Conservation (phyloP, 1,140 invertebrate genomes). For the Diplogasteroides magnus region DNA sequence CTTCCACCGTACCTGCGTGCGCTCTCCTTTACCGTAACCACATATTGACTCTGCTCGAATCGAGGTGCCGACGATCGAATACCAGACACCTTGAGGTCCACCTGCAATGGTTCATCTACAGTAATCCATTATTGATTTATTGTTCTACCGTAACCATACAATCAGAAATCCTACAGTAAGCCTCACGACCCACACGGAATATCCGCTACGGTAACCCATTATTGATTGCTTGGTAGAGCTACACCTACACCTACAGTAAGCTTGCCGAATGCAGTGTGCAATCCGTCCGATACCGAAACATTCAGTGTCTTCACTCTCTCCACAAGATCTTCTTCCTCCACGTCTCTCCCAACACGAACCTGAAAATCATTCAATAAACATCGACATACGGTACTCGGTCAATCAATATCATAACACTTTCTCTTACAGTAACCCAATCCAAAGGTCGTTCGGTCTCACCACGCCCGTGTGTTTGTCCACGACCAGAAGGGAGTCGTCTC, state of each 20-base stretch:
- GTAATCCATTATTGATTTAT: too few relatives aligned
- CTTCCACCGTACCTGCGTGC: too few relatives aligned
- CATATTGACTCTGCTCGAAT: constrained; percentile 38
- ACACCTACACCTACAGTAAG: constrained; percentile 26
- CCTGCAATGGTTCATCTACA: neutral
- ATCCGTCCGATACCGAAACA: constrained; percentile 45
- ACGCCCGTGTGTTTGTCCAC: constrained; percentile 41
- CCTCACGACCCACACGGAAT: too few relatives aligned
- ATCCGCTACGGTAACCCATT: too few relatives aligned
- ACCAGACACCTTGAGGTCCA: neutral
- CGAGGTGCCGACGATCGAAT: neutral
- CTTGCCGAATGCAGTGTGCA: constrained; percentile 33
- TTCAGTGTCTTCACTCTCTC: constrained; percentile 32
- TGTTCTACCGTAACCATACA: neutral
- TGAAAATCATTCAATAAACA: too few relatives aligned
- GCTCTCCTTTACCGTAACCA: constrained; percentile 36
- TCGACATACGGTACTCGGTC: too few relatives aligned
- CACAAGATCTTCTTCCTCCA: constrained; percentile 18
- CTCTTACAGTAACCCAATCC: too few relatives aligned
- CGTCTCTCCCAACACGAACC: neutral
- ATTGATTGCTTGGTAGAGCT: too few relatives aligned
- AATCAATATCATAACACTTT: neutral
- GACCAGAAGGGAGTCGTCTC: constrained; percentile 44
- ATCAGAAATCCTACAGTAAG: too few relatives aligned
- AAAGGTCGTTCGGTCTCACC: too few relatives aligned